These are phyloP conservation scores for zebrafish (Danio rerio) DNA, from an alignment of 2,113 vertebrate species.

Conservation along the genomic window GRCz12tu NC_133177.1:44355501-44356000, in stretches of 20 bases:
- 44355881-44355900: neutral
- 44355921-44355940: neutral
- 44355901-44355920: too few species aligned
- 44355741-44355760: neutral
- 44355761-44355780: constrained; percentile 11
- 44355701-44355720: neutral
- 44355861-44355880: constrained; percentile 42
- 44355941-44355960: constrained; percentile 41
- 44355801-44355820: constrained; percentile 29
- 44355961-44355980: constrained; percentile 32
- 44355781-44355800: neutral
- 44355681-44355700: neutral
- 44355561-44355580: too few species aligned
- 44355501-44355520: too few species aligned
- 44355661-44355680: neutral
- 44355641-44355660: neutral
- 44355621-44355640: neutral
- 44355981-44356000: constrained; percentile 24
- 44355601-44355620: neutral
- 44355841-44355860: constrained; percentile 34
- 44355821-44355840: constrained; percentile 41
- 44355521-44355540: too few species aligned
- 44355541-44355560: neutral
- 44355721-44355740: neutral
- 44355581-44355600: neutral